Evolutionary conservation across 2,888 invertebrate genomes (phyloP), one percentile per base, ranked within the genome.

Genomic region (Philaethria dido): DNA sequence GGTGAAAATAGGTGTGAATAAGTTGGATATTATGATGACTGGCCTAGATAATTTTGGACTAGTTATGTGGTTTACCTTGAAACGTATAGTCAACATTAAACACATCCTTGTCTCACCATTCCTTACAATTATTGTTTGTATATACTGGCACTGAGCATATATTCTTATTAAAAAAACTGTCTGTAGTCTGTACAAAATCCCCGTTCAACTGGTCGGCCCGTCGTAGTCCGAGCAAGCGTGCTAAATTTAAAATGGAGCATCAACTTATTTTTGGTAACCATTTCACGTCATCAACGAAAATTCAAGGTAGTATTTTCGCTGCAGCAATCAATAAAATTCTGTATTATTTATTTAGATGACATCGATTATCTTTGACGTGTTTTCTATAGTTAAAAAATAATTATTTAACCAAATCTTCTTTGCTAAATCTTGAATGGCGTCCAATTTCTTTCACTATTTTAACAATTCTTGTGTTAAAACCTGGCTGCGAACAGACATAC

Each of bases 211-310:
- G 92, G 82, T 86, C 80, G 84, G 76, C 82, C 77, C 84, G 82
- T 81, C 85, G 85, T 80, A 80, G 83, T 84, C 81, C 81, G 86
- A 83, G 86, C 89, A 86, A 83, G 84, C 86, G 89, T 78, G 87
- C 93, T 93, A 93, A 93, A 93, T 92, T 92, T 93, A 93, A 86
- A 78, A 88, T 85, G 85, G 90, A 88, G 91, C 89, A 84, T 91
- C 83, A 83, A 89, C 89, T 87, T 93, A 93, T 93, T 93, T 92
- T 89, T 77, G 87, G 90, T 84, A 78, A 80, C 83, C 81, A 86
- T 88, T 90, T 87, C 86, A 84, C 93, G 92, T 92, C 93, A 92
- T 89, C 87, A 83, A 80, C 84, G 68, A 62, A 63, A 68, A 61
- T 69, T 65, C 71, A 71, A 71, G 71, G 72, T 57, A 54, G 62